Percentiles rank a stretch among this genome's conserved stretches.
Conservation (phyloP, 1,140 invertebrate genomes). For the Augochlora pura region DNA sequence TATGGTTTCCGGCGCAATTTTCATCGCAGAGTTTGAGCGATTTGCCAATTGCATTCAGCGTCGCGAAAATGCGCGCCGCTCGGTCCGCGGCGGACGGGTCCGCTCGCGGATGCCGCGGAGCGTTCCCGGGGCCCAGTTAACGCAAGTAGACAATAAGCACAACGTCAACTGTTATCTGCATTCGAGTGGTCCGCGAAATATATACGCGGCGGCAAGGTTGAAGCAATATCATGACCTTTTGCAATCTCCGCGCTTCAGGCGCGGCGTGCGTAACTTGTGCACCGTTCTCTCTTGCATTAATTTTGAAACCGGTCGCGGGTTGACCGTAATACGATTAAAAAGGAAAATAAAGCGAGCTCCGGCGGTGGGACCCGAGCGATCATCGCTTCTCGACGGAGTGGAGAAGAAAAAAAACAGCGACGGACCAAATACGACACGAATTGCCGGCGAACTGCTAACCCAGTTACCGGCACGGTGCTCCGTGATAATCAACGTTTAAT, state of each 20-base stretch:
- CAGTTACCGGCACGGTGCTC: neutral
- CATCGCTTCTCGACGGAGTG: neutral
- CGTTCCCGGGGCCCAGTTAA: neutral
- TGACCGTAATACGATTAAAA: neutral
- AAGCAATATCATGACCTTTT: slow-evolving; percentile 49
- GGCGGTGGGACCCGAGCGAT: no score
- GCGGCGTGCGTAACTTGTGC: slow-evolving; percentile 1
- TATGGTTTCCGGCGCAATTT: no score
- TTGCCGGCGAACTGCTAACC: neutral
- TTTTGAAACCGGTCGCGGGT: slow-evolving; percentile 2
- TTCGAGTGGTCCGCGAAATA: slow-evolving; percentile 1
- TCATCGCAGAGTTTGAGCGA: no score
- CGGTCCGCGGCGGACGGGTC: neutral
- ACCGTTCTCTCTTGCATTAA: slow-evolving; percentile 35
- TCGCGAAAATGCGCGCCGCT: no score
- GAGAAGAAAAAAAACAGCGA: no score
- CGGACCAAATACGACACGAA: neutral
- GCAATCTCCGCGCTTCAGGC: slow-evolving; percentile 13
- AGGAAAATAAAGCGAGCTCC: neutral
- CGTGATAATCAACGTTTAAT: neutral
- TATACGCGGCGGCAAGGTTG: slow-evolving; percentile 29
- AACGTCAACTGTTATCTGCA: slow-evolving; percentile 34
- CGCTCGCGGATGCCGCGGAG: neutral
- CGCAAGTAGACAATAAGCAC: slow-evolving; percentile 20
- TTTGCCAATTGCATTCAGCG: no score